phyloP scores from a whole-genome alignment of 2,888 invertebrate genomes.

The Pandemis cinnamomeana region DNA sequence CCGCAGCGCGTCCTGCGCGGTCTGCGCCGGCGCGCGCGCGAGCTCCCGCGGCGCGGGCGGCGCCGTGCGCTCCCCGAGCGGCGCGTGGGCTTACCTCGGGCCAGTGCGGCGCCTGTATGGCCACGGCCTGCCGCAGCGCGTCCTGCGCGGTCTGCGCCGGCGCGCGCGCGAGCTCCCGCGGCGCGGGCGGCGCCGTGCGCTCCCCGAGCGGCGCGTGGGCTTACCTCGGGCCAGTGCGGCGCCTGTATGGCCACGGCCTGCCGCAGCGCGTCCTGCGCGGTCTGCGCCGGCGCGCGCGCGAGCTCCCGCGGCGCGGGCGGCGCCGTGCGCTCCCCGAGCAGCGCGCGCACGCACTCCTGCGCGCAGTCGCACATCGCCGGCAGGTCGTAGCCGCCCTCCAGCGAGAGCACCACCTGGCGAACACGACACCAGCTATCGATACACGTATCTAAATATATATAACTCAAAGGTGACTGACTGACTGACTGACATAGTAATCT shows the following conservation, averaged over 20 bases:
- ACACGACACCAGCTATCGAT: neutral
- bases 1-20: too few relatives aligned
- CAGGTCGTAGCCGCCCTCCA: conserved; percentile 99
- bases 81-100: too few relatives aligned
- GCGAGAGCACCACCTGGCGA: conserved; percentile 90
- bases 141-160: conserved; percentile 94
- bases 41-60: too few relatives aligned
- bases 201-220: too few relatives aligned
- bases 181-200: conserved; percentile 88
- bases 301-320: conserved; percentile 90
- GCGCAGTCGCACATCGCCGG: conserved; percentile 98
- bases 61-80: too few relatives aligned
- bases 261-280: conserved; percentile 93
- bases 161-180: conserved; percentile 89
- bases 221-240: conserved; percentile 75
- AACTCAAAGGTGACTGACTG: too few relatives aligned
- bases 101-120: conserved; percentile 88
- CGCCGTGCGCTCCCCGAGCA: conserved; percentile 92
- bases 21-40: too few relatives aligned
- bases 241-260: conserved; percentile 93
- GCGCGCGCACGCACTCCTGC: conserved; percentile 97
- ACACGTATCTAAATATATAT: too few relatives aligned
- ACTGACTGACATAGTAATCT: too few relatives aligned
- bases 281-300: conserved; percentile 90
- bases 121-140: conserved; percentile 92